A percentile compares a stretch with the other conserved stretches of the same genome.
These are phyloP conservation scores for Platyura marginata DNA, from an alignment of 1,140 invertebrate genomes.

Conservation along the genomic window DNA sequence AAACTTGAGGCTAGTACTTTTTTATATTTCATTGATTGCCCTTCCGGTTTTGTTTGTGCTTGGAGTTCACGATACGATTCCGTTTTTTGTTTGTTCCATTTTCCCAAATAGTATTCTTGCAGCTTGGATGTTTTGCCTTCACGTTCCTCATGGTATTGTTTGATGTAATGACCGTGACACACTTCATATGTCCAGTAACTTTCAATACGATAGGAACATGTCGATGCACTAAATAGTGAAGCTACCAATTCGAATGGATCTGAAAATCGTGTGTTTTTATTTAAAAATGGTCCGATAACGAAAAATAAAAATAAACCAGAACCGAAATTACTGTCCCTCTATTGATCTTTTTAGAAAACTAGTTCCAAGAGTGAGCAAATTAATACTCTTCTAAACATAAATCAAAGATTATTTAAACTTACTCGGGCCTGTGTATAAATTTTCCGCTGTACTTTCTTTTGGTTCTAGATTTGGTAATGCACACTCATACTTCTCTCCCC, in stretches of 20 bases:
- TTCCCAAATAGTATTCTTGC: constrained; percentile 64
- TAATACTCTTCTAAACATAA: not conserved
- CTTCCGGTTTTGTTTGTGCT: constrained; percentile 26
- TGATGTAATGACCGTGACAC: constrained; percentile 77
- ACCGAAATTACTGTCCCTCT: not conserved
- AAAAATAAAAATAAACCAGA: not conserved
- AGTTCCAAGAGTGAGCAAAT: not conserved
- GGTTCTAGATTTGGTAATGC: constrained; percentile 45
- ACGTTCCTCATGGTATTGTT: constrained; percentile 90
- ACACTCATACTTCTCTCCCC: constrained; percentile 57
- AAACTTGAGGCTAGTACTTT: constrained; percentile 74
- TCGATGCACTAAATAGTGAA: constrained; percentile 50
- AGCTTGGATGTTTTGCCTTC: constrained; percentile 34
- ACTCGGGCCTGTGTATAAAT: constrained; percentile 42
- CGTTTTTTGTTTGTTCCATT: constrained; percentile 44
- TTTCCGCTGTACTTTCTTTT: constrained; percentile 31
- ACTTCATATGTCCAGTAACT: constrained; percentile 96
- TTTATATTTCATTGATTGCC: constrained; percentile 32
- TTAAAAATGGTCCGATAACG: not conserved
- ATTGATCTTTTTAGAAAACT: not conserved
- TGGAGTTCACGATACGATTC: constrained; percentile 26
- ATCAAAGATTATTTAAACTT: constrained; percentile 2
- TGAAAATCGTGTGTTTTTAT: not conserved
- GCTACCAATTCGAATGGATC: constrained; percentile 58
- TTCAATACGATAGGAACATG: constrained; percentile 77